Percentiles rank a stretch among this genome's conserved stretches.
Evolutionary conservation across 2,797 vertebrate species (phyloP).

Genomic region (Emydoidea blandingii): DNA sequence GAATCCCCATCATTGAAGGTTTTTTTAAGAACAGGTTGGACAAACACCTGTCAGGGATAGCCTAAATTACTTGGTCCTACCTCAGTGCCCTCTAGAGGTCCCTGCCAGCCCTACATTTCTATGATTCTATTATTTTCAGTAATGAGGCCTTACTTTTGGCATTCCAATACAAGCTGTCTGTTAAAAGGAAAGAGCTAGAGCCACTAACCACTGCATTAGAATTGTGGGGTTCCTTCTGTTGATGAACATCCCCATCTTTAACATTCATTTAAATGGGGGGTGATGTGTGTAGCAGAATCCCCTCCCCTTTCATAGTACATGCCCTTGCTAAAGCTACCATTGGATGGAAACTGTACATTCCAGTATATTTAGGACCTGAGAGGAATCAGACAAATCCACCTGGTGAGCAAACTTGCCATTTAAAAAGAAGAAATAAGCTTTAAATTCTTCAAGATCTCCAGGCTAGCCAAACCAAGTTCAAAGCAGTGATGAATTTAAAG

Average conservation of each 20-base stretch:
- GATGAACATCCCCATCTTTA: not conserved
- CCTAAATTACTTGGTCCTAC: not conserved
- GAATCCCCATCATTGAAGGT: not conserved
- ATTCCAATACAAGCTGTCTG: constrained; percentile 40
- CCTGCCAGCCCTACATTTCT: not conserved
- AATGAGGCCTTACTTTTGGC: constrained; percentile 53
- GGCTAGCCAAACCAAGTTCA: constrained; percentile 54
- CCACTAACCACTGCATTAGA: not conserved
- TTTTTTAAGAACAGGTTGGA: not conserved
- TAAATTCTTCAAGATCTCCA: constrained; percentile 44
- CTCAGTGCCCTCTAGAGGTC: no score
- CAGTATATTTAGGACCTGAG: not conserved
- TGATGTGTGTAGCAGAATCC: not conserved
- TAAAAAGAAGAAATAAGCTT: not conserved
- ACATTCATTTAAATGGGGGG: not conserved
- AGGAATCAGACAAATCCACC: constrained; percentile 26
- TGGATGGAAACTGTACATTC: not conserved
- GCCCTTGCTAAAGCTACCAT: not conserved
- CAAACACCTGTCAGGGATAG: not conserved
- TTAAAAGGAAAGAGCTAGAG: constrained; percentile 9
- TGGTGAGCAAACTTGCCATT: constrained; percentile 11
- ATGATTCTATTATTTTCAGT: not conserved
- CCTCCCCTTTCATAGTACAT: constrained; percentile 1
- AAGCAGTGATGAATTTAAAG: constrained; percentile 49
- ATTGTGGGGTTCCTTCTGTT: constrained; percentile 29